Base-by-base conservation (phyloP, 2,888 invertebrate species). In the Steinernema carpocapsae region DNA sequence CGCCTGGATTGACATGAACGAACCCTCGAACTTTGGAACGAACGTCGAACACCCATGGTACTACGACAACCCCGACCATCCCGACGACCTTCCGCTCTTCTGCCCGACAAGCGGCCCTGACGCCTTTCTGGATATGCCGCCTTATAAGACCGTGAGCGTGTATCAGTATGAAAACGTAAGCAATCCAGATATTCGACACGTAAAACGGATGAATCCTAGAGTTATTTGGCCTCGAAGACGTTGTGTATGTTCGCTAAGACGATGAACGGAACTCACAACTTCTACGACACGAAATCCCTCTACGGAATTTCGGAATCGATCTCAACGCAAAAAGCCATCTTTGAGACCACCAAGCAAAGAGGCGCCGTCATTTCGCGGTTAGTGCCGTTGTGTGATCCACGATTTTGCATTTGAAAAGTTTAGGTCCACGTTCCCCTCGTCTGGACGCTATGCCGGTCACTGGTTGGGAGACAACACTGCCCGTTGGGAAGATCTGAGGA, bases 1-100 rank as follows among this genome's bases (percentile, higher is more conserved):
- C 12, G 92, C 92, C 59, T 94, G 94, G 94, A 92, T 94, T 82
- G 93, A 94, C 84, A 94, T 94, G 94, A 94, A 94, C 88, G 94
- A 94, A 87, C 93, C 93, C 0, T 78, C 77, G 22, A 94, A 94
- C 89, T 93, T 94, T 88, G 89, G 79, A 29, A 86, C 86, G 0
- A 86, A 85, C 75, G 80, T 82, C 17, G 72, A 79, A 45, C 79
- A 84, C 78, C 84, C 84, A 10, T 83, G 82, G 81, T 79, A 71
- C 72, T 76, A 42, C 88, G 89, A 77, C 45, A 83, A 80, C 2
- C 75, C 76, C n/a, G 74, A 72, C 0, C 29, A 59, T 4, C 43
- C 29, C 4, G 32, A 26, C 22, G 3, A 45, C 22, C 71, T 73
- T 37, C 74, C 76, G 26, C 74, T 82, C 1, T 64, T 76, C 0